Evolutionary conservation across 2,888 invertebrate genomes (phyloP).

Genomic region (Coelinius sp.): DNA sequence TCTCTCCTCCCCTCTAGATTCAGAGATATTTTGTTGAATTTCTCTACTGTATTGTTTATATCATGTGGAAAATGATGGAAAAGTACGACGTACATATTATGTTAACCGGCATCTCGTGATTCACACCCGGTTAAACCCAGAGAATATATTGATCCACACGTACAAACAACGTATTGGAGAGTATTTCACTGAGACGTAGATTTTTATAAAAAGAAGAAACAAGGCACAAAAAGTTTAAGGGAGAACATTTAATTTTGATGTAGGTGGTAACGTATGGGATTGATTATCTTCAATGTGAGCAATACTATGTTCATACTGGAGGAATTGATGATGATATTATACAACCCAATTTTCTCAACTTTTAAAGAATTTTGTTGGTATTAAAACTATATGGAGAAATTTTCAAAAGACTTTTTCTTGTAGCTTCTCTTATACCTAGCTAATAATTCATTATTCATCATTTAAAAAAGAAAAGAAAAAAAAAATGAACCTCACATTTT

Average conservation of each 20-base stretch:
- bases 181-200: not conserved
- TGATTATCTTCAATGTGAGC: slow-evolving; percentile 39
- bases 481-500: no score
- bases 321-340: not conserved
- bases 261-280: slow-evolving; percentile 40
- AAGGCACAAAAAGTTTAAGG: not conserved
- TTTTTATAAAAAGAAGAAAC: not conserved
- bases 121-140: slow-evolving; percentile 8
- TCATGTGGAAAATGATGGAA: not conserved
- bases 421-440: no score
- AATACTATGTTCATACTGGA: slow-evolving; percentile 16
- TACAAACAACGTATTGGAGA: not conserved
- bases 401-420: no score
- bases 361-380: no score
- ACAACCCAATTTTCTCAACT: no score
- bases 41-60: slow-evolving; percentile 6
- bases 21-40: no score
- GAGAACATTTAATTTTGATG: no score
- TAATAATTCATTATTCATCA: no score
- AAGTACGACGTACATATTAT: not conserved
- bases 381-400: no score
- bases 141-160: slow-evolving; percentile 14
- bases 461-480: no score
- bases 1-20: no score
- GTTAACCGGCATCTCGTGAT: not conserved